Evolutionary conservation across 2,888 invertebrate genomes (phyloP).

Genomic region (Acanthococcus lagerstroemiae): DNA sequence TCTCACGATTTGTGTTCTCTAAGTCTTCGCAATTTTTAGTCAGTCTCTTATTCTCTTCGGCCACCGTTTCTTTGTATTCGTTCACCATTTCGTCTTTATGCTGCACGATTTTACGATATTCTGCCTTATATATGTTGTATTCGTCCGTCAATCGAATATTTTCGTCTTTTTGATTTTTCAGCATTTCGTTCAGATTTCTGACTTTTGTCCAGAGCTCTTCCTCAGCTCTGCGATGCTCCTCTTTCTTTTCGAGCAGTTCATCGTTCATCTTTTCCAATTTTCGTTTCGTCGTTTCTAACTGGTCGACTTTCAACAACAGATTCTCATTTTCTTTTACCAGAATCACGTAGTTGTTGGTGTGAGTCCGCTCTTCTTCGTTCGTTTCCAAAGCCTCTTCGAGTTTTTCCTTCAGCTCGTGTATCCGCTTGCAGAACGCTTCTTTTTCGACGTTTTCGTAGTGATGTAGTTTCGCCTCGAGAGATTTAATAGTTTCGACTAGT

Average conservation of each 20-base stretch:
- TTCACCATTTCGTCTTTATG: conserved; percentile 15
- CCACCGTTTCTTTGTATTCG: conserved; percentile 9
- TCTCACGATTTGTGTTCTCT: not conserved
- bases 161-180: not conserved
- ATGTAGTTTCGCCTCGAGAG: conserved; percentile 1
- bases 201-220: not conserved
- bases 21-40: conserved; percentile 15
- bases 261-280: not conserved
- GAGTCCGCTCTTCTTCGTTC: conserved; percentile 8
- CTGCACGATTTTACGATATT: conserved; percentile 19
- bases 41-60: not conserved
- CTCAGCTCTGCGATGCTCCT: not conserved
- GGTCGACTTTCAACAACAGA: not conserved
- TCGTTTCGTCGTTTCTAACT: not conserved
- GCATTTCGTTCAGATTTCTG: not conserved
- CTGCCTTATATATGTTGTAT: conserved; percentile 17
- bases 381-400: conserved; percentile 11
- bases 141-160: conserved; percentile 5
- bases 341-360: not conserved
- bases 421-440: not conserved
- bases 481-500: not conserved
- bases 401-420: conserved; percentile 11
- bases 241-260: not conserved
- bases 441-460: not conserved
- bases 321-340: conserved; percentile 19